These are phyloP conservation scores for Lamellibrachia satsuma DNA, from an alignment of 2,888 invertebrate genomes.

Conservation along the genomic window DNA sequence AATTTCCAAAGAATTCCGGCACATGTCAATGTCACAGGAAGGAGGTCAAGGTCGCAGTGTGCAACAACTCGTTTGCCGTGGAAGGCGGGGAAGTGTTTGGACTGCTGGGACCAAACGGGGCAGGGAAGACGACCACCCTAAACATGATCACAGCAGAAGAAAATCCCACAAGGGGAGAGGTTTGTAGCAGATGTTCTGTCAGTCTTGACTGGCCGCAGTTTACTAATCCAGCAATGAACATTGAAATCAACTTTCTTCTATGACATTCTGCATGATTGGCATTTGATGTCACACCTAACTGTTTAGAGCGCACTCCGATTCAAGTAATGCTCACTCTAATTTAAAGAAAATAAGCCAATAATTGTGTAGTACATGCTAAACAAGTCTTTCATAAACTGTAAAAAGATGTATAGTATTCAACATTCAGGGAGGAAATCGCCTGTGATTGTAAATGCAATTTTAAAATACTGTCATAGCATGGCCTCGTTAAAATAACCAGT, in stretches of 20 bases:
- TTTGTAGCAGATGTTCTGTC: constrained; percentile 57
- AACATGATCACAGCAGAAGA: constrained; percentile 86
- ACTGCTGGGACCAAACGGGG: constrained; percentile 85
- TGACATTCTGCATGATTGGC: neutral
- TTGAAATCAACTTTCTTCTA: neutral
- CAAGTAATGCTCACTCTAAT: neutral
- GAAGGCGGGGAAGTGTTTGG: constrained; percentile 87
- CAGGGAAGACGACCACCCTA: constrained; percentile 88
- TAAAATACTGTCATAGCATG: no score
- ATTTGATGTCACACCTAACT: neutral
- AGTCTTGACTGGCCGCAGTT: neutral
- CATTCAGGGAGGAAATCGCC: no score
- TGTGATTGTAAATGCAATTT: no score
- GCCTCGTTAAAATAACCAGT: no score
- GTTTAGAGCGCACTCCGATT: neutral
- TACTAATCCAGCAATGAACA: neutral
- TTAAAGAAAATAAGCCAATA: neutral
- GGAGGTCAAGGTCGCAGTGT: constrained; percentile 73
- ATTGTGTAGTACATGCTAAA: no score
- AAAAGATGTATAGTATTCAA: no score
- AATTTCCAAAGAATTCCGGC: constrained; percentile 58
- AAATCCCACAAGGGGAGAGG: constrained; percentile 78
- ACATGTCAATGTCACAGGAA: constrained; percentile 23
- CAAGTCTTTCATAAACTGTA: no score
- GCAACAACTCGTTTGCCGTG: constrained; percentile 79